Base-by-base conservation (phyloP, 2,113 vertebrate species). In the Bubo scandiacus region DNA sequence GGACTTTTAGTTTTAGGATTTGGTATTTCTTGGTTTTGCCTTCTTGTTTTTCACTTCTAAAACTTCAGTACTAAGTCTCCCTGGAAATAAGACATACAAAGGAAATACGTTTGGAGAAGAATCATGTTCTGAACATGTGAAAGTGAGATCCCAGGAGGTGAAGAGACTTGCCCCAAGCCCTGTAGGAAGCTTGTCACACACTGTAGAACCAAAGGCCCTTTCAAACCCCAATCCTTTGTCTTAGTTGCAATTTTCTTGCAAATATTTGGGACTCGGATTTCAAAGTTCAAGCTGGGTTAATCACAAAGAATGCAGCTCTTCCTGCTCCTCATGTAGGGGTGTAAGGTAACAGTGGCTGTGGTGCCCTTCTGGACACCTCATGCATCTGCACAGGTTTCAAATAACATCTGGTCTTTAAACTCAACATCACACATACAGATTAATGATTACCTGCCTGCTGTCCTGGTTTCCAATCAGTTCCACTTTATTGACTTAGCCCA, bases 261-360 rank as follows among this genome's bases (percentile, higher is more conserved):
- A 96, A 93, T 95, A 96, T 96, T 92, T 94, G 67, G 92, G 86
- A 78, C 80, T 95, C 26, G 0, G 62, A 88, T 95, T 95, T 92
- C 91, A 88, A 86, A 89, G 95, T 92, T 97, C 86, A 94, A 38
- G 74, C 85, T 74, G 71, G 93, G 95, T 94, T 97, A 95, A 97
- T 95, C 71, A 74, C 71, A 83, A 95, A 92, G 91, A 97, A 95
- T 96, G 95, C 70, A 88, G 87, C 58, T 94, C 58, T 94, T 96
- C 91, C 93, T 94, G 91, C 63, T 96, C 78, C 20, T 21, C 38
- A 7, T 62, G 67, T 52, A 91, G 54, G 57, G 59, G 55, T 88
- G 63, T 95, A 86, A 82, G 47, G 62, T 94, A 95, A 91, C 86
- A 73, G 86, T 1, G 1, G 20, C 59, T 81, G 40, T 3, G 1